phyloP scores from a whole-genome alignment of 2,888 invertebrate genomes.

The Acrobasis consociella region DNA sequence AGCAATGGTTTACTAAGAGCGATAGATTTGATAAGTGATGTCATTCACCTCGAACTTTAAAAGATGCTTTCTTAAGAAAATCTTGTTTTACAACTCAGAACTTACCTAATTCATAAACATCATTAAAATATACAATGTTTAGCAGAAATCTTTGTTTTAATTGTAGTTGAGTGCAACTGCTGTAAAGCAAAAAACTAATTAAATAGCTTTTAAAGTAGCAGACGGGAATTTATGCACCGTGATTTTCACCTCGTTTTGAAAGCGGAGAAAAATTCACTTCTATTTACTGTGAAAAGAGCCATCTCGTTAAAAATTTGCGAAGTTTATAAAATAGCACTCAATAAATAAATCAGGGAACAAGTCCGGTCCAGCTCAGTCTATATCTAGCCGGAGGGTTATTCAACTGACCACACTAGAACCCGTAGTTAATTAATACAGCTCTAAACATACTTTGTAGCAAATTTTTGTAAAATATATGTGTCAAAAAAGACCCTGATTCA shows the following conservation, averaged over 20 bases:
- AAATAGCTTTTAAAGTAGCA: slow-evolving; percentile 19
- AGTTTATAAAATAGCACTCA: slow-evolving; percentile 15
- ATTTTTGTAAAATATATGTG: no score
- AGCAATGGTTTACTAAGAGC: no score
- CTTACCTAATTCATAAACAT: background rate
- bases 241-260: slow-evolving; percentile 17
- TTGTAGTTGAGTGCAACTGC: slow-evolving; percentile 3
- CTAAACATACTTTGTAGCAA: no score
- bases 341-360: slow-evolving; percentile 17
- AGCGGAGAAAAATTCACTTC: slow-evolving; percentile 16
- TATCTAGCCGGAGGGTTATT: background rate
- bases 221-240: slow-evolving; percentile 18
- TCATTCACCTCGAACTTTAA: no score
- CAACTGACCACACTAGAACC: no score
- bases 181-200: slow-evolving; percentile 18
- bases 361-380: slow-evolving; percentile 1
- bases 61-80: no score
- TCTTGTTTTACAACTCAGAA: no score
- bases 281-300: slow-evolving; percentile 14
- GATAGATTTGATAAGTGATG: no score
- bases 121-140: background rate
- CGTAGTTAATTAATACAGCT: no score
- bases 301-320: slow-evolving; percentile 17
- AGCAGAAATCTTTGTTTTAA: slow-evolving; percentile 5
- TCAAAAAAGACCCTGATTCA: no score